A percentile compares a stretch with the other conserved stretches of the same genome.
Conservation (phyloP, 2,113 vertebrate species). For the Rutilus rutilus region DNA sequence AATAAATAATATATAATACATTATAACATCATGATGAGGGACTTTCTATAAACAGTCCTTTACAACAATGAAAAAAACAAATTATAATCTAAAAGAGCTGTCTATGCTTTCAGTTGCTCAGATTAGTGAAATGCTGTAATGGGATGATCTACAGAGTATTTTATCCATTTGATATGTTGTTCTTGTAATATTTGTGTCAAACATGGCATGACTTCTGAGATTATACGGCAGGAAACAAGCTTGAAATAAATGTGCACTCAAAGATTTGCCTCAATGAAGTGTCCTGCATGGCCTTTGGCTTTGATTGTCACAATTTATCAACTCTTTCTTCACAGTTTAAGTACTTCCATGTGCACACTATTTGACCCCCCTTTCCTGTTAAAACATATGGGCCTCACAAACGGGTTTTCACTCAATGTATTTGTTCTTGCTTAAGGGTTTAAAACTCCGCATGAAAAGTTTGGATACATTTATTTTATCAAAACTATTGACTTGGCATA, state of each 20-base stretch:
- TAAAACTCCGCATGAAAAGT: neutral
- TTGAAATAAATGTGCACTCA: neutral
- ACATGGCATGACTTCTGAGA: neutral
- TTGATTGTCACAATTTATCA: slow-evolving; percentile 2
- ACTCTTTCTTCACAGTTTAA: slow-evolving; percentile 8
- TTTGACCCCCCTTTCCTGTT: neutral
- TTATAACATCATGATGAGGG: neutral
- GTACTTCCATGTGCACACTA: neutral
- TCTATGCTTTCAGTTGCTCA: neutral
- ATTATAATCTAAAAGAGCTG: neutral
- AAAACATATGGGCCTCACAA: neutral
- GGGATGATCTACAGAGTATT: neutral
- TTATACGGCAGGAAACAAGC: neutral
- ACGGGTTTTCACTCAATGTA: too few species aligned
- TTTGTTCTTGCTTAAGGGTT: neutral
- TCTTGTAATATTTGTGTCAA: neutral
- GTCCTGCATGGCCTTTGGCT: neutral
- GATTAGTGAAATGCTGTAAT: too few species aligned
- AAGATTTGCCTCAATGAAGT: neutral
- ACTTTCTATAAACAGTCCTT: neutral
- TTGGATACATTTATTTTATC: neutral
- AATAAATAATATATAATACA: neutral
- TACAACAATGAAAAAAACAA: neutral
- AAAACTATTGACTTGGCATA: neutral
- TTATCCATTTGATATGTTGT: neutral